Percentiles rank a stretch among this genome's conserved stretches.
phyloP scores from a whole-genome alignment of 2,113 vertebrate genomes.

The Ibidorhyncha struthersii region DNA sequence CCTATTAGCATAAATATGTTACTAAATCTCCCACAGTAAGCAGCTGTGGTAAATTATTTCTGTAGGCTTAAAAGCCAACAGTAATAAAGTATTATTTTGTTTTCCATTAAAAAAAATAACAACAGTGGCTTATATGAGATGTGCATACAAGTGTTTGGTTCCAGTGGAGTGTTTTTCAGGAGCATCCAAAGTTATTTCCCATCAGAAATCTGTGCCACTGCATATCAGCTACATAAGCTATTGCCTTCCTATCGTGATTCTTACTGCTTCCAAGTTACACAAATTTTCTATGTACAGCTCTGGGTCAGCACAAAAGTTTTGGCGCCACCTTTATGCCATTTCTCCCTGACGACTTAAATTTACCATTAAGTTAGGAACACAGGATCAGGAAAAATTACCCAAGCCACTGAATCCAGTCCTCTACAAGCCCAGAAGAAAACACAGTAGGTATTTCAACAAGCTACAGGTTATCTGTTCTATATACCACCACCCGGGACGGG shows the following conservation, averaged over 20 bases:
- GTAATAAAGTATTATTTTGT: constrained; percentile 11
- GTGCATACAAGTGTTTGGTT: background rate
- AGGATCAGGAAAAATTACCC: background rate
- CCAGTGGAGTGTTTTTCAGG: background rate
- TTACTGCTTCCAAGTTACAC: background rate
- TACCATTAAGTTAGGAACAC: background rate
- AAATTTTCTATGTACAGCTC: background rate
- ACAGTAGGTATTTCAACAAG: background rate
- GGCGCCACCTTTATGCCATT: background rate
- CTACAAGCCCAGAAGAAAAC: background rate
- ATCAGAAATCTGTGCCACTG: background rate
- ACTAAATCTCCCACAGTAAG: constrained; percentile 22
- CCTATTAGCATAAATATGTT: constrained; percentile 24
- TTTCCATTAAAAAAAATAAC: background rate
- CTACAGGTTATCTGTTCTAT: background rate
- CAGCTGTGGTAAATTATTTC: background rate
- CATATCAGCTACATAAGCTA: background rate
- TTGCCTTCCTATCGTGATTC: background rate
- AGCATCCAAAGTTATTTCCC: background rate
- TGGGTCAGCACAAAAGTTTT: background rate
- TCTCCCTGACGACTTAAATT: background rate
- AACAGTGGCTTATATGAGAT: background rate
- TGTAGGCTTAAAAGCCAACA: background rate
- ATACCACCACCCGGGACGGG: rapidly evolving
- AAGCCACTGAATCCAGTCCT: background rate